Evolutionary conservation across 2,888 invertebrate genomes (phyloP).

Genomic region (Drosophila meridionalis): DNA sequence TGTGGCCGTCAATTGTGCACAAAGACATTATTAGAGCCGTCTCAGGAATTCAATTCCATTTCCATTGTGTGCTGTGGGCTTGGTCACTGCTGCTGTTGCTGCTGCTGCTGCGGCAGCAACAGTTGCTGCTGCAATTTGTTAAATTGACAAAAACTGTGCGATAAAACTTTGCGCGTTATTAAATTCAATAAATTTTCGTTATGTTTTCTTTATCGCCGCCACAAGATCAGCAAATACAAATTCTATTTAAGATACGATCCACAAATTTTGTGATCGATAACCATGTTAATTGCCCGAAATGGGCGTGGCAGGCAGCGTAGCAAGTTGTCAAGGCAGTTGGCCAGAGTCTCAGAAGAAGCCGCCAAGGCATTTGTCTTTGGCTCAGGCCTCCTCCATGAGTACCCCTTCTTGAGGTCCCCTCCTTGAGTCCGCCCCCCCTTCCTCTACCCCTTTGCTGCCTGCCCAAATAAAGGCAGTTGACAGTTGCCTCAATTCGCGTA

Average conservation of each 20-base stretch:
- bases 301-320: slow-evolving; percentile 9
- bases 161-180: slow-evolving; percentile 79
- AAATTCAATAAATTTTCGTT: slow-evolving; percentile 75
- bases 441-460: not conserved
- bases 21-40: slow-evolving; percentile 80
- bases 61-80: slow-evolving; percentile 68
- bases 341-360: slow-evolving; percentile 52
- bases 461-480: slow-evolving; percentile 65
- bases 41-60: slow-evolving; percentile 77
- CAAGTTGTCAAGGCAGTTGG: slow-evolving; percentile 46
- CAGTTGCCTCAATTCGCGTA: slow-evolving; percentile 60
- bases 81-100: slow-evolving; percentile 35
- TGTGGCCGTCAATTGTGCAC: slow-evolving; percentile 76
- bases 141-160: slow-evolving; percentile 80
- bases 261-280: slow-evolving; percentile 55
- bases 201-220: slow-evolving; percentile 34
- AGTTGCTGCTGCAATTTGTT: slow-evolving; percentile 74
- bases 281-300: slow-evolving; percentile 58
- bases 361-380: slow-evolving; percentile 68
- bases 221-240: slow-evolving; percentile 77
- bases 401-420: no score
- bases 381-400: not conserved
- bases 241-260: slow-evolving; percentile 71
- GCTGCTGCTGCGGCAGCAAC: slow-evolving; percentile 53
- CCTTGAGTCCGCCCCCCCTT: not conserved